phyloP scores from a whole-genome alignment of 1,140 invertebrate genomes.

The Drosophila pseudoananassae region DNA sequence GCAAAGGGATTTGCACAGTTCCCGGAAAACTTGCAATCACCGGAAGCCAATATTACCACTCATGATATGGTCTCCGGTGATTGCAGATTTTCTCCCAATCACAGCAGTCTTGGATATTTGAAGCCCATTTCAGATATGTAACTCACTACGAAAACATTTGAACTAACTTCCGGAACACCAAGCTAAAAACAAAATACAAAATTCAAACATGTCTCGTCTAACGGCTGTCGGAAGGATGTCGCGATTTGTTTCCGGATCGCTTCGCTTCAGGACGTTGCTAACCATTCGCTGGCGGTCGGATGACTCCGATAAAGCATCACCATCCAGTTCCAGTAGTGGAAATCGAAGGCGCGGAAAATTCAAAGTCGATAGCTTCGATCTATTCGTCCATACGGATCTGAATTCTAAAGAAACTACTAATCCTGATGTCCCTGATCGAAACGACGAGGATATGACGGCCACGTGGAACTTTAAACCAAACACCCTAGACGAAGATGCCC shows the following conservation, averaged over 20 bases:
- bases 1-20: neutral
- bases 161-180: neutral
- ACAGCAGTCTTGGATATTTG: conserved; percentile 6
- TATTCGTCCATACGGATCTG: neutral
- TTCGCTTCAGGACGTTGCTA: neutral
- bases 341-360: neutral
- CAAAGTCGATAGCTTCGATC: neutral
- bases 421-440: neutral
- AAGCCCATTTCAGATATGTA: too few species aligned
- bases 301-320: neutral
- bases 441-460: conserved; percentile 7
- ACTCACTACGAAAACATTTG: neutral
- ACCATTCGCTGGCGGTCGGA: conserved; percentile 14
- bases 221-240: neutral
- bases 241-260: neutral
- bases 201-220: conserved; percentile 33
- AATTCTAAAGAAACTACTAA: neutral
- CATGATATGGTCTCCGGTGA: neutral
- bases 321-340: neutral
- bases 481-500: conserved; percentile 13
- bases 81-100: neutral
- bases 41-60: neutral
- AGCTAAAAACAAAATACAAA: conserved; percentile 6
- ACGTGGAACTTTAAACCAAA: conserved; percentile 20
- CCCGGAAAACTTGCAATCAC: neutral